Evolutionary conservation across 2,797 vertebrate species (phyloP), one percentile per base, ranked within the genome.

Genomic region (Anas acuta): DNA sequence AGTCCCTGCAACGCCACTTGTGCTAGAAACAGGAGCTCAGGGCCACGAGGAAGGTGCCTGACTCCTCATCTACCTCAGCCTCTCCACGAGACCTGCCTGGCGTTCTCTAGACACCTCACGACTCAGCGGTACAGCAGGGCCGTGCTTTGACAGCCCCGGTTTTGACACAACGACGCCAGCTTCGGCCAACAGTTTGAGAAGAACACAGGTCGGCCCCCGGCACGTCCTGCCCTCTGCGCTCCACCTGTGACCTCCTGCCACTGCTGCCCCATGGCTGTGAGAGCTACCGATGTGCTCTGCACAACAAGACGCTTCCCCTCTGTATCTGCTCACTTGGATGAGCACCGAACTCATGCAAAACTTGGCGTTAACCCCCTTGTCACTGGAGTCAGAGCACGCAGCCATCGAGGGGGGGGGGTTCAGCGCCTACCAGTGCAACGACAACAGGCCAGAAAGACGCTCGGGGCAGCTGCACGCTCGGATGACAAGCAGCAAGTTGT

Each of bases 311-410:
- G 35, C 49, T 89, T 90, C 74, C 43, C 84, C 71, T 85, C 74
- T 85, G 64, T 57, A 86, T 67, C 75, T 71, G 57, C 23, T 86
- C 84, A 75, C 76, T 93, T 49, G 87, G 76, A 94, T 71, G 84
- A 92, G 13, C 87, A 94, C 37, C 45, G 35, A 89, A 93, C 78
- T 78, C 72, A 89, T 43, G 87, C 85, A 92, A 94, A 91, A 13
- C 41, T 92, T 26, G 47, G 35, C 57, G 70, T 76, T 95, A 95
- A 96, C 92, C 58, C 84, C 61, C 60, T 65, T 62, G 51, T 67
- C 53, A 54, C 85, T 79, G 71, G 37, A 64, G 70, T 0, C 56
- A 76, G 45, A 86, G 64, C 41, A 61, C 81, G 60, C 33, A 45
- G 49, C 13, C 1, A 0, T 37, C 21, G 33, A 90, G 39, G 80